Evolutionary conservation across 2,113 vertebrate species (phyloP), one percentile per base, ranked within the genome.

Genomic region (Otus sunia): DNA sequence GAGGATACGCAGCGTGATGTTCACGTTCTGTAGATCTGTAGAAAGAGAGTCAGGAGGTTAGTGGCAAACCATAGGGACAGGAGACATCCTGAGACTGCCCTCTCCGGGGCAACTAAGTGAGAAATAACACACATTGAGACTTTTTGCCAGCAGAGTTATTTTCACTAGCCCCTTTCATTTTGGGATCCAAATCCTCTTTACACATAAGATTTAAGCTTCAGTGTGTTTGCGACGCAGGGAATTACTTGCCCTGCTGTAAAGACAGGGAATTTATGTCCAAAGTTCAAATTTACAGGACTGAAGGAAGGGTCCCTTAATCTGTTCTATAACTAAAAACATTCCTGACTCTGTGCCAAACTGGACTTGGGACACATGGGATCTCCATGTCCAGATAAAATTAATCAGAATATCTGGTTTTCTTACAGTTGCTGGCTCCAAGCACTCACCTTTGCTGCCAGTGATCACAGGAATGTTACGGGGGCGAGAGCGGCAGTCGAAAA

Each of bases 11-110:
- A 99, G 90, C 0, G 99, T 99, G 98, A 99, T 99, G 97, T 99
- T 99, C 60, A 99, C 99, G 4, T 99, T 99, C 98, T 99, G 99
- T 79, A 99, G 97, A 98, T 99, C 99, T 99, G 97, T 9, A 27
- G 58, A 29, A n/a, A 86, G 4, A 56, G 11, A 85, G 20, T 14
- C n/a, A 26, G 0, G 4, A 29, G 17, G 3, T 76, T 3, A 68
- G 29, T 1, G 6, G 4, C 52, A 49, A 50, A 26, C 1, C 36
- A 12, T 7, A 19, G 43, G 34, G 39, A 32, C 23, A 59, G 67
- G 75, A 68, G 39, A 73, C 3, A 9, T 7, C 43, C 49, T 14
- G 11, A 21, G 58, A 43, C 5, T 53, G n/a, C 34, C 34, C 39
- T 58, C 66, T 25, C 30, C 34, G 15, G 13, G 5, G 43, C 9